Conservation (phyloP, 2,888 invertebrate genomes). For the Gastrophysa polygoni region DNA sequence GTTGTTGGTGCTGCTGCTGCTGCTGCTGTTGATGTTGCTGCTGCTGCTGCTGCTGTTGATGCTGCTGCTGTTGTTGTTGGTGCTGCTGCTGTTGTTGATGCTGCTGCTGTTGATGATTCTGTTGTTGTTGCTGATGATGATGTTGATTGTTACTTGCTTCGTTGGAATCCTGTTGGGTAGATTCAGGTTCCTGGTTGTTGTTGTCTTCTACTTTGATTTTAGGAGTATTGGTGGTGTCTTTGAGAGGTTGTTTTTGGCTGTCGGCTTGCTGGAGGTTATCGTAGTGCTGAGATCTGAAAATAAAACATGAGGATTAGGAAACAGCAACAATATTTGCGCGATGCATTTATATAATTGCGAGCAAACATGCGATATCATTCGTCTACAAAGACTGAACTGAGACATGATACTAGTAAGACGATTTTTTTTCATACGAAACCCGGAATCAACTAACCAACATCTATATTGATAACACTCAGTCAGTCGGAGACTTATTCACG, state of each 20-base stretch:
- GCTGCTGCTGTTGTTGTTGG: constrained; percentile 48
- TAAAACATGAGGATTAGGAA: neutral
- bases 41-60: constrained; percentile 38
- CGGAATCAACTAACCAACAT: too few relatives aligned
- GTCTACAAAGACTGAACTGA: too few relatives aligned
- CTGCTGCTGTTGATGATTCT: constrained; percentile 50
- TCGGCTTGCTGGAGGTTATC: constrained; percentile 64
- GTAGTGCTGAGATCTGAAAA: constrained; percentile 66
- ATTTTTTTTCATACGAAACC: too few relatives aligned
- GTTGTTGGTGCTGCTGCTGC: constrained; percentile 21
- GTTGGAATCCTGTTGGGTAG: constrained; percentile 49
- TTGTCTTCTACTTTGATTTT: constrained; percentile 46
- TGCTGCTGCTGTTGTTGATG: constrained; percentile 38
- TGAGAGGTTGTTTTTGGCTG: constrained; percentile 56
- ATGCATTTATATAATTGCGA: too few relatives aligned
- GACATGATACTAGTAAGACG: too few relatives aligned
- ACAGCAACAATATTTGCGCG: too few relatives aligned
- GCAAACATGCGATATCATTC: too few relatives aligned
- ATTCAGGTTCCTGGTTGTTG: constrained; percentile 52
- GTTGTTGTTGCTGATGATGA: constrained; percentile 42
- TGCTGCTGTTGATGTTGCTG: constrained; percentile 45
- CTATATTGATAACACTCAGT: neutral
- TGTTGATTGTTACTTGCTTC: constrained; percentile 30
- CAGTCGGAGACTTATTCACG: neutral
- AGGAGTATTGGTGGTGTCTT: constrained; percentile 56